A percentile compares a stretch with the other conserved stretches of the same genome.
phyloP scores from a whole-genome alignment of 2,797 vertebrate genomes.

The Pteropus rufus region DNA sequence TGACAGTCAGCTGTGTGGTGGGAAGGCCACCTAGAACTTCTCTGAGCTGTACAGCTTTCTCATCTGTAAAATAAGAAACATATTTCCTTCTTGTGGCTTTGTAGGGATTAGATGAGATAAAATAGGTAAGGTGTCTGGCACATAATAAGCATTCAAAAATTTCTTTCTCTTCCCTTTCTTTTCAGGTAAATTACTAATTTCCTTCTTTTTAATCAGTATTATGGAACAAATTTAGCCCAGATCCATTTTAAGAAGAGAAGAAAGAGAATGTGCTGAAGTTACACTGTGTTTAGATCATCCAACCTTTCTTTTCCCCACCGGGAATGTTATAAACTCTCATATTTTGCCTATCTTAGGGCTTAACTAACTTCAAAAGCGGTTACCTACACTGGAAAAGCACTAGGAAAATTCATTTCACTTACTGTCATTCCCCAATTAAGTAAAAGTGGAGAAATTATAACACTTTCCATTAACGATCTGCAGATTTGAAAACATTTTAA shows the following conservation, averaged over 20 bases:
- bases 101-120: not conserved
- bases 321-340: not conserved
- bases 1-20: not conserved
- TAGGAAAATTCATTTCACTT: not conserved
- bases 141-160: not conserved
- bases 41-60: not conserved
- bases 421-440: not conserved
- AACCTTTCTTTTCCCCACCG: not conserved
- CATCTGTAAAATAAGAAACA: not conserved
- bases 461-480: not conserved
- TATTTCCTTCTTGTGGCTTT: not conserved
- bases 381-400: not conserved
- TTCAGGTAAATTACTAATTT: not conserved
- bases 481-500: conserved; percentile 3
- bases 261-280: not conserved
- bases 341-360: not conserved
- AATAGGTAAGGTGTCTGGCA: not conserved
- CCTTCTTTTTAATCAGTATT: not conserved
- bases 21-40: not conserved
- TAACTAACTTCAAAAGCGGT: not conserved
- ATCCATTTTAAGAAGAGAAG: not conserved
- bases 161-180: not conserved
- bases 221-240: not conserved
- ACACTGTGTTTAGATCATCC: not conserved
- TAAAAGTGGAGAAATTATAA: not conserved